These are phyloP conservation scores for Anolis carolinensis DNA, from an alignment of 2,113 vertebrate species.

Conservation along the genomic window DNA sequence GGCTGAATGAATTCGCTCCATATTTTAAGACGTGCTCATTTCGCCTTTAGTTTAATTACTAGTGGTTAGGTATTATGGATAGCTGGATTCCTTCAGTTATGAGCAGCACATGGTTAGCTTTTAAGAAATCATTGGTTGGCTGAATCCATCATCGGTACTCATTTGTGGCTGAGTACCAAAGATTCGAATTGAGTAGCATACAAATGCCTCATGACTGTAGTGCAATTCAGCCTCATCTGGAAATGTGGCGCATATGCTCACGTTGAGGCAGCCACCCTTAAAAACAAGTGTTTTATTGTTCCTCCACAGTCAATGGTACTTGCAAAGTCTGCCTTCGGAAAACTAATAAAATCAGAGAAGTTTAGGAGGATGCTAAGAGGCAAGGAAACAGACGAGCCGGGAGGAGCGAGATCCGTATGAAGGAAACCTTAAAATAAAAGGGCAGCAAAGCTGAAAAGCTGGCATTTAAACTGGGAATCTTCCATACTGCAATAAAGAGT, in stretches of 20 bases:
- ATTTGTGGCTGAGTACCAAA: background rate
- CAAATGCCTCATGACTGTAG: background rate
- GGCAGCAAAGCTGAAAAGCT: conserved; percentile 58
- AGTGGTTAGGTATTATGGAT: no score
- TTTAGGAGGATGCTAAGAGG: conserved; percentile 55
- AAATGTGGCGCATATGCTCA: conserved; percentile 56
- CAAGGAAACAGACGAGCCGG: conserved; percentile 54
- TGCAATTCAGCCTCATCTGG: conserved; percentile 41
- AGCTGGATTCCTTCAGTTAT: background rate
- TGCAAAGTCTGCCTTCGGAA: conserved; percentile 50
- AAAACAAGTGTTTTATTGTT: conserved; percentile 27
- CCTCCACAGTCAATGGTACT: conserved; percentile 27
- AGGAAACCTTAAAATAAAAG: conserved; percentile 26
- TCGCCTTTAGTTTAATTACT: no score
- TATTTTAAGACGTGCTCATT: background rate
- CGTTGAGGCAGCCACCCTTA: conserved; percentile 53
- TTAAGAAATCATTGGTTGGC: background rate
- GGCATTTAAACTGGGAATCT: conserved; percentile 65
- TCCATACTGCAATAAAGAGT: conserved; percentile 35
- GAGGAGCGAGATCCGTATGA: conserved; percentile 30
- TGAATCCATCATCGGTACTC: background rate
- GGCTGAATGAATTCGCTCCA: background rate
- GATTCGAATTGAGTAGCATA: background rate
- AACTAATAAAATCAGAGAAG: conserved; percentile 54
- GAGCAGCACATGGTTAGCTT: no score